Conservation (phyloP, 2,888 invertebrate genomes). For the Meganola albula region DNA sequence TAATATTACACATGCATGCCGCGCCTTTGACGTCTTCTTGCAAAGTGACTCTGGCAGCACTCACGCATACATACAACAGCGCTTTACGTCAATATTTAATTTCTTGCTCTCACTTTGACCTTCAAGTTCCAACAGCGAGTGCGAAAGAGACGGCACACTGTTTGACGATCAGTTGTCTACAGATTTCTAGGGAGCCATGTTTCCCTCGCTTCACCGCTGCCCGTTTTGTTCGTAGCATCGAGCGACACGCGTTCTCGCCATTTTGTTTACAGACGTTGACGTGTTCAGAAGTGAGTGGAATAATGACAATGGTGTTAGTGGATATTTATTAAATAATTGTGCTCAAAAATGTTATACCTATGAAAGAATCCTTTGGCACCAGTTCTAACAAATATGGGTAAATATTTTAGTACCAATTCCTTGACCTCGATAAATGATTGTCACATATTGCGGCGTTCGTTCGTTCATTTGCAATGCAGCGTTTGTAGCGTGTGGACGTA, state of each 20-base stretch:
- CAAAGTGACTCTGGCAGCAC: conserved; percentile 12
- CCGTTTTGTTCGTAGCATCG: conserved; percentile 10
- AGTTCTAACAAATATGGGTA: conserved; percentile 20
- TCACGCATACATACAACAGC: conserved; percentile 9
- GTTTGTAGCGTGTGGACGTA: conserved; percentile 14
- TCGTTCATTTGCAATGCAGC: conserved; percentile 13
- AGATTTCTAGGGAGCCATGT: neutral
- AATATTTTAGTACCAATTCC: conserved; percentile 5
- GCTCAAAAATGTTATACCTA: neutral
- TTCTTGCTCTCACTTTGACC: no score
- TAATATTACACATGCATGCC: no score
- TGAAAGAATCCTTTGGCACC: neutral
- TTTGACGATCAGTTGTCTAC: neutral
- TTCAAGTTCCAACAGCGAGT: conserved; percentile 1
- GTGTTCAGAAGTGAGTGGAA: conserved; percentile 28
- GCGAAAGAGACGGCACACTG: conserved; percentile 15
- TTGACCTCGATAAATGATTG: no score
- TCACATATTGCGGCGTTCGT: neutral
- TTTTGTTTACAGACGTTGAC: conserved; percentile 37
- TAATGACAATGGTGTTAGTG: conserved; percentile 24
- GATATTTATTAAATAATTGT: neutral
- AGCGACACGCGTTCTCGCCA: conserved; percentile 28
- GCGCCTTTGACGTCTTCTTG: conserved; percentile 1
- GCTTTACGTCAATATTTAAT: no score
- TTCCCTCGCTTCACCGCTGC: neutral